Conservation (phyloP, 2,888 invertebrate species). For the Slavum lentiscoides region DNA sequence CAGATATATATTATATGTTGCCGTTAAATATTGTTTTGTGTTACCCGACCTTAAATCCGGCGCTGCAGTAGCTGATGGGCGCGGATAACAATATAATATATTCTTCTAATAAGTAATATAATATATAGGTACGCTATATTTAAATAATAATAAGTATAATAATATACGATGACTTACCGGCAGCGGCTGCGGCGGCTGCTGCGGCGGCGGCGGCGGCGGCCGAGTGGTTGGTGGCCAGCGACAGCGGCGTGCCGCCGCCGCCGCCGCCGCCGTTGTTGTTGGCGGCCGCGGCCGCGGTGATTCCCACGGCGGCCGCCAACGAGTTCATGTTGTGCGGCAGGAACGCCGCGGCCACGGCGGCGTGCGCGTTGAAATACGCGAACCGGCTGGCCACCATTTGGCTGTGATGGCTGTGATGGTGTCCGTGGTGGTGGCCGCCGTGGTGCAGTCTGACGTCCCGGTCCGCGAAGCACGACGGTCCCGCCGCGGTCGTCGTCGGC, state of each 20-base stretch:
- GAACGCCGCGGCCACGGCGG: constrained; percentile 88
- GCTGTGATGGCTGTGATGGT: constrained; percentile 65
- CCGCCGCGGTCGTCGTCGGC: constrained; percentile 62
- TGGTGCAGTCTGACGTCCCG: constrained; percentile 56
- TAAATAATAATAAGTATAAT: no score
- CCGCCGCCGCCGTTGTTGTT: constrained; percentile 45
- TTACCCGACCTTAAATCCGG: no score
- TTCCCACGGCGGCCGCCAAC: constrained; percentile 60
- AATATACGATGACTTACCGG: constrained; percentile 39
- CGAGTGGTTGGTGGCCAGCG: constrained; percentile 54
- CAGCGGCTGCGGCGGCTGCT: constrained; percentile 42
- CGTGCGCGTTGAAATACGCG: constrained; percentile 89
- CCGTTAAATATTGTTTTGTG: no score
- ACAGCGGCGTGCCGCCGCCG: constrained; percentile 43
- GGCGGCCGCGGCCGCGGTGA: constrained; percentile 45
- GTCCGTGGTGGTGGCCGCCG: constrained; percentile 64
- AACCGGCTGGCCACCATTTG: constrained; percentile 63
- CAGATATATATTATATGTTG: no score
- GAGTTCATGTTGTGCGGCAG: constrained; percentile 70
- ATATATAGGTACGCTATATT: no score
- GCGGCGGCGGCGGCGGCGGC: constrained; percentile 60
- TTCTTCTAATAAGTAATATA: no score
- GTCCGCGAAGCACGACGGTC: constrained; percentile 59
- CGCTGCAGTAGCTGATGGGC: no score
- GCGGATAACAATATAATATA: no score